These are phyloP conservation scores for Pegoplata infirma DNA, from an alignment of 2,888 invertebrate genomes.

Conservation along the genomic window DNA sequence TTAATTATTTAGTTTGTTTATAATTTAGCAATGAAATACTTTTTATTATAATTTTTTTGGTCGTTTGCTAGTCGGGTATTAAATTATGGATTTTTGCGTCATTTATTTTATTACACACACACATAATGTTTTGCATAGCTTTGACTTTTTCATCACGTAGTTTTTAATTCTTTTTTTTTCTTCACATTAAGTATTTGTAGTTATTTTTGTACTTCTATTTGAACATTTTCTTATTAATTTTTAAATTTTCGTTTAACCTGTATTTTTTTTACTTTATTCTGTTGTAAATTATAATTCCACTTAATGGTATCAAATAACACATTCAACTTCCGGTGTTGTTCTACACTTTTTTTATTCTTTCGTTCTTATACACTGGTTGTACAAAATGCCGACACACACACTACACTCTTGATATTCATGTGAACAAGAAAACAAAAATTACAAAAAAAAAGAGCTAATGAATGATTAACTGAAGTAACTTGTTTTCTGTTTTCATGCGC, in stretches of 20 bases:
- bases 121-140: slow-evolving; percentile 9
- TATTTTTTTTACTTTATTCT: slow-evolving; percentile 1
- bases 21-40: not conserved
- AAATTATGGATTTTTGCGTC: slow-evolving; percentile 22
- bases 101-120: slow-evolving; percentile 12
- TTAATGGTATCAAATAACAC: slow-evolving; percentile 48
- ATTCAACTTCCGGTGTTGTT: slow-evolving; percentile 47
- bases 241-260: not conserved
- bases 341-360: slow-evolving; percentile 9
- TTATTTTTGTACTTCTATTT: slow-evolving; percentile 19
- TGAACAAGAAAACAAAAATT: slow-evolving; percentile 8
- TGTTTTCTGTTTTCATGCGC: slow-evolving; percentile 13
- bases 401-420: slow-evolving; percentile 4
- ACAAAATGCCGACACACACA: slow-evolving; percentile 41
- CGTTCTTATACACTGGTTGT: slow-evolving; percentile 13
- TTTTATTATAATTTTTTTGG: no score
- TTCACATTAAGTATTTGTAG: not conserved
- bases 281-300: slow-evolving; percentile 11
- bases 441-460: slow-evolving; percentile 1
- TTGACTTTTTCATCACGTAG: slow-evolving; percentile 37
- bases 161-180: not conserved
- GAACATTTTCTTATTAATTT: slow-evolving; percentile 3
- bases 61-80: not conserved
- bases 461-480: not conserved
- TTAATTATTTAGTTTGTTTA: not conserved